Percentiles rank a stretch among this genome's conserved stretches.
phyloP scores from a whole-genome alignment of 1,140 invertebrate genomes.

The Trachymyrmex septentrionalis region DNA sequence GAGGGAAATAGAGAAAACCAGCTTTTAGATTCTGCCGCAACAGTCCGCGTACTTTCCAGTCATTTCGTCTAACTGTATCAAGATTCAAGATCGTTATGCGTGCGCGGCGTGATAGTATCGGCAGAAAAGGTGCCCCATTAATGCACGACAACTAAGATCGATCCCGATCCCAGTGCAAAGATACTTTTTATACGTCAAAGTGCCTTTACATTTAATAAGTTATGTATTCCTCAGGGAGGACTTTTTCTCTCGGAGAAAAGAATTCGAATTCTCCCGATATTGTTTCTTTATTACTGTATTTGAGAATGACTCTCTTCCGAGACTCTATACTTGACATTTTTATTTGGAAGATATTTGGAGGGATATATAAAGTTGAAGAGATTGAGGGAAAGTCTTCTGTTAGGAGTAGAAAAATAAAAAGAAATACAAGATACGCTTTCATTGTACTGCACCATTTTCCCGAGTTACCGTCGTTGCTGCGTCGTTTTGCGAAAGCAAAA shows the following conservation, averaged over 20 bases:
- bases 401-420: not conserved
- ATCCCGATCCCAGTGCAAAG: not conserved
- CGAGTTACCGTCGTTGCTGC: not conserved
- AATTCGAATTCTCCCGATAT: not conserved
- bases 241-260: not conserved
- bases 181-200: not conserved
- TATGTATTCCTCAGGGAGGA: not conserved
- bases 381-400: not conserved
- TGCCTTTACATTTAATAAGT: constrained; percentile 17
- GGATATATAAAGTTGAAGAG: not conserved
- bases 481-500: not conserved
- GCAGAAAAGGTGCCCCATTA: constrained; percentile 8
- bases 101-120: constrained; percentile 10
- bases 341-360: not conserved
- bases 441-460: not conserved
- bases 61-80: constrained; percentile 47
- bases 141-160: constrained; percentile 4
- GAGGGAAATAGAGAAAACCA: constrained; percentile 14
- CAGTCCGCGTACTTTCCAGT: not conserved
- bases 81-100: not conserved
- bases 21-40: constrained; percentile 22
- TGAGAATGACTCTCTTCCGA: not conserved
- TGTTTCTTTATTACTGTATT: not conserved
- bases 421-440: not conserved
- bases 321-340: not conserved